Conservation (phyloP, 1,140 invertebrate species). For the Drosophila eugracilis region DNA sequence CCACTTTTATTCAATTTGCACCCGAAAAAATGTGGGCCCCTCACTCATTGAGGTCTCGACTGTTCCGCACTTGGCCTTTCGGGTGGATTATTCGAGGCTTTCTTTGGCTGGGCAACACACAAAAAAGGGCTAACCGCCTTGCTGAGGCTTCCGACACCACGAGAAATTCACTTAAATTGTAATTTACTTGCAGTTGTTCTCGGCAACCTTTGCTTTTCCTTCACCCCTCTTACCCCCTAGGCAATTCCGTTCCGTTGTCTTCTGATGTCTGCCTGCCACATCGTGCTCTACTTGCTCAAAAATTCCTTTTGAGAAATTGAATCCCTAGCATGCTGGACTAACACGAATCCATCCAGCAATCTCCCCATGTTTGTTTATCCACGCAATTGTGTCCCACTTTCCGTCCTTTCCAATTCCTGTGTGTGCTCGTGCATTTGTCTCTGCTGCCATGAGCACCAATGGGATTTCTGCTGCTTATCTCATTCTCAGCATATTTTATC, state of each 20-base stretch:
- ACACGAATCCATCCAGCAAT: conserved; percentile 28
- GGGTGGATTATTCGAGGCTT: conserved; percentile 6
- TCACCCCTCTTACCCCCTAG: background rate
- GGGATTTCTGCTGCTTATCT: conserved; percentile 78
- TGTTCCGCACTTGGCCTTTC: conserved; percentile 21
- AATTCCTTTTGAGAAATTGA: conserved; percentile 80
- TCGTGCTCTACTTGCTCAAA: conserved; percentile 56
- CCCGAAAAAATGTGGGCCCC: conserved; percentile 57
- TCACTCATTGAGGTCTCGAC: conserved; percentile 45
- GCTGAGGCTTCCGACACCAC: conserved; percentile 44
- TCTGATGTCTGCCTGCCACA: conserved; percentile 20
- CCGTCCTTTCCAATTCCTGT: conserved; percentile 19
- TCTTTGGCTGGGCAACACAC: background rate
- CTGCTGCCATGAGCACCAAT: conserved; percentile 59
- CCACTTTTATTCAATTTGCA: conserved; percentile 84
- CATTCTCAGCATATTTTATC: conserved; percentile 82
- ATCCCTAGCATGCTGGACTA: conserved; percentile 60
- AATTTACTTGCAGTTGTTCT: conserved; percentile 68
- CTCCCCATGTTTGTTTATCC: conserved; percentile 58
- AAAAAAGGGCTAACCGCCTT: conserved; percentile 48
- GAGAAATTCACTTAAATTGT: conserved; percentile 72
- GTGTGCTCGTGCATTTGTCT: conserved; percentile 51
- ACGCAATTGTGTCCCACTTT: conserved; percentile 26
- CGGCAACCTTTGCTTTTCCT: conserved; percentile 37
- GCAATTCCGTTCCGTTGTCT: conserved; percentile 26